phyloP scores from a whole-genome alignment of 2,888 invertebrate species.

The Nematopogon swammerdamellus region DNA sequence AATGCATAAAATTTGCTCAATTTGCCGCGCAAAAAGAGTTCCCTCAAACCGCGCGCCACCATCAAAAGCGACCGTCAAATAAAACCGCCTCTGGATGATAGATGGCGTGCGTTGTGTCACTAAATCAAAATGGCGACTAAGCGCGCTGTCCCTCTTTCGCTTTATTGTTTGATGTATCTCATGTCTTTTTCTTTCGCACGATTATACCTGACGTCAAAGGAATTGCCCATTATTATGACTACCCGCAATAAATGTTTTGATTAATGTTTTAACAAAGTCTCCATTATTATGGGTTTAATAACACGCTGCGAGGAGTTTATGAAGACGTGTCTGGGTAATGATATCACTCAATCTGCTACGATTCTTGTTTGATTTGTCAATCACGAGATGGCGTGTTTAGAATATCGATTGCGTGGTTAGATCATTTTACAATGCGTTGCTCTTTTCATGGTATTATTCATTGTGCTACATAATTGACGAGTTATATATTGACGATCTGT shows the following conservation, averaged over 20 bases:
- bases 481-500: no score
- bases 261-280: constrained; percentile 24
- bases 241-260: constrained; percentile 28
- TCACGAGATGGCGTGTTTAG: no score
- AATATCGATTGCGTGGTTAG: no score
- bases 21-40: constrained; percentile 7
- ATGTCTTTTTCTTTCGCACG: constrained; percentile 17
- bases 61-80: constrained; percentile 13
- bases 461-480: no score
- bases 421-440: no score
- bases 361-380: no score
- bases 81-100: constrained; percentile 19
- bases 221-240: constrained; percentile 3
- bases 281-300: constrained; percentile 7
- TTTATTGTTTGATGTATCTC: background rate
- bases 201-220: constrained; percentile 20
- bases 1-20: constrained; percentile 13
- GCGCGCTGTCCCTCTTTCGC: constrained; percentile 1
- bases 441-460: no score
- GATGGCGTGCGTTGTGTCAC: constrained; percentile 28
- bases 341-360: background rate
- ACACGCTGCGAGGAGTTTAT: background rate
- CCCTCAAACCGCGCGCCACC: background rate
- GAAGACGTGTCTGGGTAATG: constrained; percentile 13
- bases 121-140: constrained; percentile 31